A percentile compares a stretch with the other conserved stretches of the same genome.
These are phyloP conservation scores for Cantharis lateralis DNA, from an alignment of 2,888 invertebrate genomes.

Conservation along the genomic window DNA sequence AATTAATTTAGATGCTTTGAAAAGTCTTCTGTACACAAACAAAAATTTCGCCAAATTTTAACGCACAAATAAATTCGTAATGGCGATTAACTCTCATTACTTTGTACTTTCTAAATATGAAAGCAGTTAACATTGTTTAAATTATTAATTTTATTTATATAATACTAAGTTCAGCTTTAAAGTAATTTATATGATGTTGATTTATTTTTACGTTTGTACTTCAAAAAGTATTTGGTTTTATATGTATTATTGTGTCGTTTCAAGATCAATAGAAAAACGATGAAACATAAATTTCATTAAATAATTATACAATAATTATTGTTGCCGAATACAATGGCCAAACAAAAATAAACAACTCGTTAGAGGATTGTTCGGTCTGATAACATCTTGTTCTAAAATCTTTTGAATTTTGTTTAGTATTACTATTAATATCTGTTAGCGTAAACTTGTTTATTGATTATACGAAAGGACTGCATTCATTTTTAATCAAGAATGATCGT, in stretches of 20 bases:
- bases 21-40: not conserved
- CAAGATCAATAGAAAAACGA: not conserved
- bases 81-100: not conserved
- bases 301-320: not conserved
- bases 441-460: not conserved
- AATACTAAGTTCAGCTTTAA: not conserved
- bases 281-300: not conserved
- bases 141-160: not conserved
- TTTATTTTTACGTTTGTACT: not conserved
- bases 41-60: not conserved
- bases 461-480: not conserved
- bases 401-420: not conserved
- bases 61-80: not conserved
- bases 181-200: not conserved
- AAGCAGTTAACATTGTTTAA: not conserved
- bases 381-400: too few species aligned
- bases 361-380: too few species aligned
- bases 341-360: too few species aligned
- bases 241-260: not conserved
- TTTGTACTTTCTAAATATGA: not conserved
- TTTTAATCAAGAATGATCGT: not conserved
- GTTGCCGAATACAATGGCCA: not conserved
- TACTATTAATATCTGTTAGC: not conserved
- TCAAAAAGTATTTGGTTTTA: not conserved
- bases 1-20: not conserved